Evolutionary conservation across 2,113 vertebrate species (phyloP), one percentile per base, ranked within the genome.

Genomic region (Columba janthina): DNA sequence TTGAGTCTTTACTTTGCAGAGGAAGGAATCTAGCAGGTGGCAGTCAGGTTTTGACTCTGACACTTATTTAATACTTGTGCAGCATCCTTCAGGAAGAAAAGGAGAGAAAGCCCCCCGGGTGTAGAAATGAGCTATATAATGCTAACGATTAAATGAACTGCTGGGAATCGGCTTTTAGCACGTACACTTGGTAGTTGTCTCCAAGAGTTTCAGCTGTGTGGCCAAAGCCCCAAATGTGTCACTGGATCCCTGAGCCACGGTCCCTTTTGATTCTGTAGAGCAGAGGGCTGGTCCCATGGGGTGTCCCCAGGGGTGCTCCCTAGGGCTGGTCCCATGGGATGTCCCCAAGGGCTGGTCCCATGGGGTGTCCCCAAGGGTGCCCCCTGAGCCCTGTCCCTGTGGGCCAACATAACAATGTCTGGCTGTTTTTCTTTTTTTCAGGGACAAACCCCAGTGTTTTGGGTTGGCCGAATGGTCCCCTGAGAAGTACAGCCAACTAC

Each of bases 1-100:
- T 54, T 77, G 95, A 96, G 88, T 71, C 65, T 95, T 93, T 65
- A 40, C 44, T 72, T 89, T 69, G 81, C 29, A 64, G 75, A 96
- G 73, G 82, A 66, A 85, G 88, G 62, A 77, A 85, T 62, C 46
- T 81, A 89, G 85, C 96, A 97, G 95, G 88, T 83, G 57, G 88
- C 34, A 4, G 69, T 28, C 76, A 92, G 92, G 70, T 94, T 95
- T 89, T 34, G 64, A 69, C 94, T 96, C 84, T 79, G 12, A 28
- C 54, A 17, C 71, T 87, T 73, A 42, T 91, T 89, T 86, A 46
- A 31, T 22, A 11, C 34, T 61, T 36, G 78, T 26, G 19, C 32
- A 78, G 92, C 82, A 44, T 24, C 58, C 69, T 79, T 29, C 17
- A 48, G 50, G 80, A 85, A 65, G 81, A 19, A 34, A 24, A 16